A percentile compares a stretch with the other conserved stretches of the same genome.
phyloP scores from a whole-genome alignment of 1,140 invertebrate species.

The Apis florea region DNA sequence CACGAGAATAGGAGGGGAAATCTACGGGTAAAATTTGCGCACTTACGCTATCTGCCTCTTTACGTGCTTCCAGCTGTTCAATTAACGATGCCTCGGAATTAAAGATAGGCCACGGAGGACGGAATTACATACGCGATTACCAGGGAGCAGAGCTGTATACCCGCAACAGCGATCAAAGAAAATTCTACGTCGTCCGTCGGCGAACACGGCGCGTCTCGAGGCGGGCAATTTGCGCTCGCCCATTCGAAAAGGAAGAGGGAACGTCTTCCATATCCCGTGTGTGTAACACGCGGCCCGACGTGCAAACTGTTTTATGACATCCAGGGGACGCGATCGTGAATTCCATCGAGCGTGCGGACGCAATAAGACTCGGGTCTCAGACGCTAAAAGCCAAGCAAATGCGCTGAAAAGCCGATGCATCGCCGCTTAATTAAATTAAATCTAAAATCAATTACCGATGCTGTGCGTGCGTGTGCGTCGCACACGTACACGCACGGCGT shows the following conservation, averaged over 20 bases:
- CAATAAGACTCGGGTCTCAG: constrained; percentile 8
- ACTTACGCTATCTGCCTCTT: too few relatives aligned
- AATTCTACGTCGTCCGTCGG: not conserved
- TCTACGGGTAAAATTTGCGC: too few relatives aligned
- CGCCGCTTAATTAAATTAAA: constrained; percentile 60
- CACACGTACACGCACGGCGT: too few relatives aligned
- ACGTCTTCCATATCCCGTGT: not conserved
- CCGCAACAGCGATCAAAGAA: not conserved
- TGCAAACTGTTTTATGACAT: constrained; percentile 32
- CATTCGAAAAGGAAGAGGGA: not conserved
- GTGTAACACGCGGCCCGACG: not conserved
- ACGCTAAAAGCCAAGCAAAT: constrained; percentile 30
- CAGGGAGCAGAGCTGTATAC: not conserved
- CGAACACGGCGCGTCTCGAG: not conserved
- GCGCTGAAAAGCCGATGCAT: constrained; percentile 48
- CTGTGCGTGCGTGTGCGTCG: too few relatives aligned
- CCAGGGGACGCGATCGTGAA: constrained; percentile 5
- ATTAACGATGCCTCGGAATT: not conserved
- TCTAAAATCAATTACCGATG: constrained; percentile 57
- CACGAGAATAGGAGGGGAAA: too few relatives aligned
- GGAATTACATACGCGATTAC: too few relatives aligned
- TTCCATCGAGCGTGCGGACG: constrained; percentile 9
- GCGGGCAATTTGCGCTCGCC: not conserved
- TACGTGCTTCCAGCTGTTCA: too few relatives aligned
- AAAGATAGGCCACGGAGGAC: not conserved